Percentiles rank a stretch among this genome's conserved stretches.
These are phyloP conservation scores for rabbit (Oryctolagus cuniculus) DNA, from an alignment of 2,113 vertebrate genomes.

Conservation along the genomic window DNA sequence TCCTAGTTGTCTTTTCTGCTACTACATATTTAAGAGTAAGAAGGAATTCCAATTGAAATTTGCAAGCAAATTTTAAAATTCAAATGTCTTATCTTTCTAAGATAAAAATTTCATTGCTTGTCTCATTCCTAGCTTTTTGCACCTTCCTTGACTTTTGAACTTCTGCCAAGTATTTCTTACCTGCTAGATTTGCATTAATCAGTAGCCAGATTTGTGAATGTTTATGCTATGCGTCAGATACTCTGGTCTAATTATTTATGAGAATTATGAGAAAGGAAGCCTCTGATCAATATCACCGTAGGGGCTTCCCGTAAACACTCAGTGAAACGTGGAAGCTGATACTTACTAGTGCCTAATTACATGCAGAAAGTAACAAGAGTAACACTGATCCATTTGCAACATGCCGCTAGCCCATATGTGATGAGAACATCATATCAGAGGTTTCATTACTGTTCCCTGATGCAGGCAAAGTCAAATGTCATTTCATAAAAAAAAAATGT, in stretches of 20 bases:
- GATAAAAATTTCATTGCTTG: background rate
- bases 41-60: slow-evolving; percentile 8
- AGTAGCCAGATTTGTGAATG: background rate
- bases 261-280: background rate
- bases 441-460: too few species aligned
- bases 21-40: background rate
- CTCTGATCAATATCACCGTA: background rate
- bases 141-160: background rate
- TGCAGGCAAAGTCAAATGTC: background rate
- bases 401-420: accelerated
- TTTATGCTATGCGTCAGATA: background rate
- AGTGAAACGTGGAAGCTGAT: background rate
- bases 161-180: slow-evolving; percentile 4
- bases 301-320: background rate
- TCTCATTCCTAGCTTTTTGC: background rate
- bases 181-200: background rate
- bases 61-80: background rate
- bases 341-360: too few species aligned
- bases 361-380: background rate
- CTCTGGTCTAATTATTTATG: background rate
- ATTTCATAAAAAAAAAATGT: background rate
- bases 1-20: background rate
- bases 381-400: background rate
- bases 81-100: background rate
- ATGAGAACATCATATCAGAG: background rate